Evolutionary conservation across 1,140 invertebrate genomes (phyloP).

Genomic region (Bombus affinis): DNA sequence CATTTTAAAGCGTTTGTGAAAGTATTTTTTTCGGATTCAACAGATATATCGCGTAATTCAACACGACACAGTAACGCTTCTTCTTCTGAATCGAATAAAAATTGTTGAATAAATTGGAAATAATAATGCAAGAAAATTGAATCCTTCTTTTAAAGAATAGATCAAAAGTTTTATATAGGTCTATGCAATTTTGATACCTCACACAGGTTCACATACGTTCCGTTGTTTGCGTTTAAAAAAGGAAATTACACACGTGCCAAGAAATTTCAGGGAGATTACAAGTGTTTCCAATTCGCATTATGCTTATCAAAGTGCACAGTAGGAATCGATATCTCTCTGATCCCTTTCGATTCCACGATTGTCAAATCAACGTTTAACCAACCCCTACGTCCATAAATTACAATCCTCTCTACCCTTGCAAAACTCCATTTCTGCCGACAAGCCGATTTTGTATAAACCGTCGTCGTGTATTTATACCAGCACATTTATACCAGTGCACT

Average conservation of each 20-base stretch:
- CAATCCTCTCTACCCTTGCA: slow-evolving; percentile 8
- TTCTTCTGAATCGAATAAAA: too few relatives aligned
- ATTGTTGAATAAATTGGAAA: too few relatives aligned
- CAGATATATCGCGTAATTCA: too few relatives aligned
- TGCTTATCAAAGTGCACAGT: neutral
- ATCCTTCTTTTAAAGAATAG: too few relatives aligned
- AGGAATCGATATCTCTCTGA: slow-evolving; percentile 1
- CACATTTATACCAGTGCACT: slow-evolving; percentile 46
- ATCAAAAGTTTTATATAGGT: too few relatives aligned
- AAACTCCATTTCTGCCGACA: slow-evolving; percentile 5
- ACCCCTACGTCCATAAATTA: slow-evolving; percentile 50
- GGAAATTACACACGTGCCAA: neutral
- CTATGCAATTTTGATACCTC: too few relatives aligned
- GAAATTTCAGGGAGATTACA: neutral
- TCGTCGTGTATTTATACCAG: slow-evolving; percentile 51
- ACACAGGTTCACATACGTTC: too few relatives aligned
- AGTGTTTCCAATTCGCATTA: neutral
- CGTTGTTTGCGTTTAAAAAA: too few relatives aligned
- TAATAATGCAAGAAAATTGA: too few relatives aligned
- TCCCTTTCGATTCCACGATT: neutral
- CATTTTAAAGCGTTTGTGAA: neutral
- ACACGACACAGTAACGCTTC: too few relatives aligned
- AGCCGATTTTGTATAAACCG: slow-evolving; percentile 51
- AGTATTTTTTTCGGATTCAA: too few relatives aligned
- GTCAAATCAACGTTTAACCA: neutral